Base-by-base conservation (phyloP, 2,113 vertebrate genomes). In the Drymodes brunneopygia region DNA sequence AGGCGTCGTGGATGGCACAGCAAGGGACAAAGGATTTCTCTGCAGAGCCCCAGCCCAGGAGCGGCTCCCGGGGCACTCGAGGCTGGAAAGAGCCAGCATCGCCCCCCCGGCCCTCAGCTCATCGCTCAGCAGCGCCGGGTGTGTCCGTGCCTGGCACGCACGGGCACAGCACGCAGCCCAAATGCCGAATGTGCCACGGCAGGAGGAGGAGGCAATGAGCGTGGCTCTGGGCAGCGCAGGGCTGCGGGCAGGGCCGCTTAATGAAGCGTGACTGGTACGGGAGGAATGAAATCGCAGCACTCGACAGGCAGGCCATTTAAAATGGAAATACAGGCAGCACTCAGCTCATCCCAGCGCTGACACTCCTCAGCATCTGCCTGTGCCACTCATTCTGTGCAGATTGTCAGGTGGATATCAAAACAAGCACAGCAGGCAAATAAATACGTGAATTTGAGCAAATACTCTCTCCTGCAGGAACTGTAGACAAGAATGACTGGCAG, bases 361-460 rank as follows among this genome's bases (percentile, higher is more conserved):
- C 45, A 28, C 57, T 65, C 47, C 61, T 54, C 74, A 31, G 80
- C 74, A 29, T 96, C 97, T 94, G 88, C 77, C 93, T 48, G 31
- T 75, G 88, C 85, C 90, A 31, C 80, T 97, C 94, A 60, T 61
- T 81, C 83, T 62, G 44, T 1, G 6, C 40, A 69, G 90, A 69
- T 86, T 97, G 95, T 95, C 93, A 96, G 84, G 36, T 81, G 87
- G 78, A 85, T 85, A 97, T 84, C 96, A 94, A 97, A 97, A 97
- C 87, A 97, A 95, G 70, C 81, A 61, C 31, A 74, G 81, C 95
- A 95, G 88, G 92, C 85, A 97, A 96, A 97, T 97, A 97, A 97
- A 97, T 91, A 93, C 2, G 8, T 31, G 48, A 82, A 58, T 91
- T 78, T 61, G 77, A 92, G 75, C 92, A 96, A 96, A 97, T 69